phyloP scores from a whole-genome alignment of 37 sponge, comb jelly and placozoan species.

The Beroe ovata region DNA sequence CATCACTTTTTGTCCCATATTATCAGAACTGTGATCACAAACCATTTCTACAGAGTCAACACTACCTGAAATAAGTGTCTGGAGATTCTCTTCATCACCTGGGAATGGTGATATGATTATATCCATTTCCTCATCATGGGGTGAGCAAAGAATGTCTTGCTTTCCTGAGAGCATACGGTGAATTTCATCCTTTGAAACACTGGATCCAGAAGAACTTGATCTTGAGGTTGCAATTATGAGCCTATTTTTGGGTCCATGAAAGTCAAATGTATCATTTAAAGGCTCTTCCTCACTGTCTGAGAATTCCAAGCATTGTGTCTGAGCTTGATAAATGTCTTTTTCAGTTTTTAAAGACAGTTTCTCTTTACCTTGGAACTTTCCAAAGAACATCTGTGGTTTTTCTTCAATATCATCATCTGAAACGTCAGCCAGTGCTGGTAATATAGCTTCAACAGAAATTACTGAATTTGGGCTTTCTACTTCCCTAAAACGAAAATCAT shows the following conservation, averaged over 20 bases:
- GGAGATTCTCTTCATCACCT: slow-evolving; percentile 10
- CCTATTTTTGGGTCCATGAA: background rate
- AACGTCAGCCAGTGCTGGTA: slow-evolving; percentile 33
- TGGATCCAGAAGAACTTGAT: slow-evolving; percentile 40
- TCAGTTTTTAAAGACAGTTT: slow-evolving; percentile 2
- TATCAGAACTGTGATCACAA: slow-evolving; percentile 7
- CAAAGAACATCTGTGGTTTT: slow-evolving; percentile 57
- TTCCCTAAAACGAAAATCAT: slow-evolving; percentile 36
- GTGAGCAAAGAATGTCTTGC: background rate
- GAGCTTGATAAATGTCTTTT: slow-evolving; percentile 33
- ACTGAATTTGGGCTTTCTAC: background rate
- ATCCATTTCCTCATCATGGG: background rate
- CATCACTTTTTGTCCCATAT: background rate
- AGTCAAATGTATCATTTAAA: background rate
- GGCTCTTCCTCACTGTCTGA: slow-evolving; percentile 46
- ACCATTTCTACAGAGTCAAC: slow-evolving; percentile 47
- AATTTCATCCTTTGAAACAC: slow-evolving; percentile 21
- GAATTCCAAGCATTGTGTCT: slow-evolving; percentile 2
- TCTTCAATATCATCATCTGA: slow-evolving; percentile 54
- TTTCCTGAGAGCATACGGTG: background rate
- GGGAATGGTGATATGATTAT: slow-evolving; percentile 36
- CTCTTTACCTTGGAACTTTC: slow-evolving; percentile 8
- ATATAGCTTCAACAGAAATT: slow-evolving; percentile 25
- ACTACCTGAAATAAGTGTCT: slow-evolving; percentile 10
- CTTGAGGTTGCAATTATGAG: background rate